Conservation (phyloP, 30 jellyfish, hydroid and myxozoan species). For the Turritopsis rubra region DNA sequence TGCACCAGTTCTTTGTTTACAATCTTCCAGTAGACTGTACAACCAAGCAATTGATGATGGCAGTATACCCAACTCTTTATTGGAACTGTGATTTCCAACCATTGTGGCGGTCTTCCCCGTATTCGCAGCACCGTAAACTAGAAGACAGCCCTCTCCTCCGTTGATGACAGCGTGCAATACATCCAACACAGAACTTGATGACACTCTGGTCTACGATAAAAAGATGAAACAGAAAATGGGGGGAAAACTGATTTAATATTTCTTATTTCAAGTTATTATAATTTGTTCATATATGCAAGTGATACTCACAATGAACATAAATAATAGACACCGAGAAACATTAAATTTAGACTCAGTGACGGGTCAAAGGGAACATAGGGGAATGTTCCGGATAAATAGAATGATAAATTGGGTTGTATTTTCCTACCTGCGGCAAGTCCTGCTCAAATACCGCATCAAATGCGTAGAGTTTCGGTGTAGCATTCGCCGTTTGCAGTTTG, state of each 20-base stretch:
- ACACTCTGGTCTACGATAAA: constrained; percentile 45
- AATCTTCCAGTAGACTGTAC: constrained; percentile 77
- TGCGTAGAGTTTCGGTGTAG: constrained; percentile 64
- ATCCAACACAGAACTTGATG: constrained; percentile 68
- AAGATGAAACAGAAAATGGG: background rate
- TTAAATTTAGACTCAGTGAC: too few species aligned
- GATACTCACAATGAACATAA: too few species aligned
- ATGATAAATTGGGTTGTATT: too few species aligned
- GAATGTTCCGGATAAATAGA: too few species aligned
- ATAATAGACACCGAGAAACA: too few species aligned
- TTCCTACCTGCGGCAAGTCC: constrained; percentile 59
- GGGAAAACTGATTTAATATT: background rate
- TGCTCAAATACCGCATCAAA: constrained; percentile 78
- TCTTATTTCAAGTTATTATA: background rate
- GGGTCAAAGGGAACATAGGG: too few species aligned
- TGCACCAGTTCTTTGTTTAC: constrained; percentile 93
- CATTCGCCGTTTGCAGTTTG: constrained; percentile 31
- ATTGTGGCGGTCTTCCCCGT: constrained; percentile 70
- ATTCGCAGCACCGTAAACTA: constrained; percentile 70
- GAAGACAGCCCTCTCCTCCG: constrained; percentile 91
- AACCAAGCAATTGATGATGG: constrained; percentile 93
- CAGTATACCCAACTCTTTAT: constrained; percentile 55
- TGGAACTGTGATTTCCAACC: constrained; percentile 63
- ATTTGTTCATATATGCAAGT: background rate
- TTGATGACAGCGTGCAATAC: constrained; percentile 90